Conservation (phyloP, 2,797 vertebrate genomes). For the Telmatherina bonti region DNA sequence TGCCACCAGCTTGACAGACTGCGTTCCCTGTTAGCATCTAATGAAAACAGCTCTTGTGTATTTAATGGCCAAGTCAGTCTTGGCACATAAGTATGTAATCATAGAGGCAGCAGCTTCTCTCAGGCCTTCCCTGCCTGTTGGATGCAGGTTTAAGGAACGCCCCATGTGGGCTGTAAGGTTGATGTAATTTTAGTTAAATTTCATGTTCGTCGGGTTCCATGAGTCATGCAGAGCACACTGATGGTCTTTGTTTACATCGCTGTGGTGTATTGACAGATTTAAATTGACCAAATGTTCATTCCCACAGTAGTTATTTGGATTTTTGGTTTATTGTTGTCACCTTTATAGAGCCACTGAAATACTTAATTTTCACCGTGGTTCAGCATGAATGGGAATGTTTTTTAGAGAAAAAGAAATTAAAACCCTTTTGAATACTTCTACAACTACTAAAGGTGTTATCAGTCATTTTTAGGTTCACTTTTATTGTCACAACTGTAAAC, state of each 20-base stretch:
- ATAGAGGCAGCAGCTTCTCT: not conserved
- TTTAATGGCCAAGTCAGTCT: constrained; percentile 34
- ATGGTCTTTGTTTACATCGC: constrained; percentile 37
- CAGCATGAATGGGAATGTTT: not conserved
- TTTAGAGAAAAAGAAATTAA: no score
- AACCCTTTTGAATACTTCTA: no score
- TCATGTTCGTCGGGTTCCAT: constrained; percentile 31
- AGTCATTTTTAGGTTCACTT: not conserved
- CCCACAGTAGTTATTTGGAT: not conserved
- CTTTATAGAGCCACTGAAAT: not conserved
- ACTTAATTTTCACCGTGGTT: not conserved
- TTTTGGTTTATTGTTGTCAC: not conserved
- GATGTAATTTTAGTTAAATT: constrained; percentile 29
- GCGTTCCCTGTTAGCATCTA: constrained; percentile 7
- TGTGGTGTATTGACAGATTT: constrained; percentile 12
- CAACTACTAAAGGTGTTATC: no score
- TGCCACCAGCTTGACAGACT: constrained; percentile 10
- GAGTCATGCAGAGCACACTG: constrained; percentile 45
- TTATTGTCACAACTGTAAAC: not conserved
- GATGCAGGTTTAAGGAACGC: constrained; percentile 9
- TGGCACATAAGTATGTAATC: constrained; percentile 38
- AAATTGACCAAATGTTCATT: constrained; percentile 1
- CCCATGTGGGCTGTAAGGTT: constrained; percentile 19
- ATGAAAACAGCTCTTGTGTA: constrained; percentile 55
- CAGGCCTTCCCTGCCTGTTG: not conserved